phyloP scores from a whole-genome alignment of 2,797 vertebrate species.

The Vespertilio murinus region DNA sequence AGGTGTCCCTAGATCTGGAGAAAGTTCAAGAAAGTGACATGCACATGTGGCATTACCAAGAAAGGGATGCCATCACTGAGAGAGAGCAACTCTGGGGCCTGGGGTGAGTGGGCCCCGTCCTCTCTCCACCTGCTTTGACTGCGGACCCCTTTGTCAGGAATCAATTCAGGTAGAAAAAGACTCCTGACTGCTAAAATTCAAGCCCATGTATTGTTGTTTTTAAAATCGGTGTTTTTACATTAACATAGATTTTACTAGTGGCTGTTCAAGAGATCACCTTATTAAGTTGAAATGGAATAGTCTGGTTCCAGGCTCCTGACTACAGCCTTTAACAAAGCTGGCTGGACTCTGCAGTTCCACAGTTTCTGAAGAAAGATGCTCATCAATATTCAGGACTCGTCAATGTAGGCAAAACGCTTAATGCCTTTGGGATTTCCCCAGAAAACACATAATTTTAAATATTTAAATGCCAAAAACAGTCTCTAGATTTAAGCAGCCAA shows the following conservation, averaged over 20 bases:
- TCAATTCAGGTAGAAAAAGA: not conserved
- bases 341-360: not conserved
- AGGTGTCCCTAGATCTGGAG: not conserved
- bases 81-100: not conserved
- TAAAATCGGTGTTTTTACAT: not conserved
- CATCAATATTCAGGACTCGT: not conserved
- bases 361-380: not conserved
- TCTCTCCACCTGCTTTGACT: no score
- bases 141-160: not conserved
- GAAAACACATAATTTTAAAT: conserved; percentile 31
- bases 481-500: not conserved
- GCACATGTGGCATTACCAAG: not conserved
- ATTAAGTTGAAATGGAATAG: not conserved
- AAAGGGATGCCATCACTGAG: not conserved
- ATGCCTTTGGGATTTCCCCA: conserved; percentile 45
- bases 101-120: accelerated
- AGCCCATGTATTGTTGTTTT: not conserved
- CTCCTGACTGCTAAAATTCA: not conserved
- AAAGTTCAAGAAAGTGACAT: not conserved
- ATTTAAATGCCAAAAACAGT: not conserved
- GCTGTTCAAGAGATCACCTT: not conserved
- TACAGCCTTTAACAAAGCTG: not conserved
- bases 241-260: not conserved
- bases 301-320: not conserved
- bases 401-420: not conserved